phyloP scores from a whole-genome alignment of 2,888 invertebrate species.

The Graphium colonna region DNA sequence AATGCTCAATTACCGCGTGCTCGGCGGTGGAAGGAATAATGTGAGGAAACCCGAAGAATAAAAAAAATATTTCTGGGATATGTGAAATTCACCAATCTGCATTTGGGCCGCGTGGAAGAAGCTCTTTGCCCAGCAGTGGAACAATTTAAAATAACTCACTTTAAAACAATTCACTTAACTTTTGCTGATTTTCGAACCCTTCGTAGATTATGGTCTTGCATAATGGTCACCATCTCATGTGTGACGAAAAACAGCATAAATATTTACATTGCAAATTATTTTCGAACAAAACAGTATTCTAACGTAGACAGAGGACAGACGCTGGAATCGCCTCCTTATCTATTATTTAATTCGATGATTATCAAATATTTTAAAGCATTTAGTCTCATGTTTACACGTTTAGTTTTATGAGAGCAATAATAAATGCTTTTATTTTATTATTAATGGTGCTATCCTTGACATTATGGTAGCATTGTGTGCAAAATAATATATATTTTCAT shows the following conservation, averaged over 20 bases:
- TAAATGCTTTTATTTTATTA: background rate
- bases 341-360: conserved; percentile 9
- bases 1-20: too few species aligned
- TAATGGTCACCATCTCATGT: background rate
- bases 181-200: too few species aligned
- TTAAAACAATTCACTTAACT: too few species aligned
- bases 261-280: conserved; percentile 17
- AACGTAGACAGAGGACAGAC: conserved; percentile 17
- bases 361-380: background rate
- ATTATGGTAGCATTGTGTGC: background rate
- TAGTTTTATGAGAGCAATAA: background rate
- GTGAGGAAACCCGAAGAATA: too few species aligned
- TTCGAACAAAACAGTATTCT: conserved; percentile 3
- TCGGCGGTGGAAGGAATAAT: too few species aligned
- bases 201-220: too few species aligned
- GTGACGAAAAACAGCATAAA: background rate
- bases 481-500: background rate
- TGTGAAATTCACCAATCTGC: too few species aligned
- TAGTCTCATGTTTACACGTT: conserved; percentile 4
- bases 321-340: conserved; percentile 1
- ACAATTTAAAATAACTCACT: too few species aligned
- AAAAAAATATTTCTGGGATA: too few species aligned
- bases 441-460: too few species aligned
- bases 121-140: too few species aligned
- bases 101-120: too few species aligned